phyloP scores from a whole-genome alignment of 2,888 invertebrate genomes.

The Ptilodon capucinus region DNA sequence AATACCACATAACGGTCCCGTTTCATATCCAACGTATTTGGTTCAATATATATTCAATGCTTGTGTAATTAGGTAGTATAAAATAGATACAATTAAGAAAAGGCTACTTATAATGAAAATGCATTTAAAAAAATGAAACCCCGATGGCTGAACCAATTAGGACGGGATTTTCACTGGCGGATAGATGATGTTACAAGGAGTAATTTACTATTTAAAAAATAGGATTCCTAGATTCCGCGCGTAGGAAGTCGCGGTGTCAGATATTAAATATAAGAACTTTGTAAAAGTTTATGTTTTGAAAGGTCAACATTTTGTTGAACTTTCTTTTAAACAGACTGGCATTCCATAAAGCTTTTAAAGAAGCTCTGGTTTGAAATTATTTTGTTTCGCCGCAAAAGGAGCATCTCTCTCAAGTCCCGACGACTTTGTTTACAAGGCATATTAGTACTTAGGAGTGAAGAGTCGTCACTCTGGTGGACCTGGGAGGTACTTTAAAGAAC shows the following conservation, averaged over 20 bases:
- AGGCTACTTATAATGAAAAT: too few species aligned
- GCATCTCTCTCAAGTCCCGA: neutral
- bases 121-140: too few species aligned
- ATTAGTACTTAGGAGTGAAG: neutral
- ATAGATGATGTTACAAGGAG: too few species aligned
- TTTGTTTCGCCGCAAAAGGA: neutral
- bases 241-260: too few species aligned
- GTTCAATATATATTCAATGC: too few species aligned
- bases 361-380: neutral
- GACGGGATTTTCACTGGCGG: too few species aligned
- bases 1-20: neutral
- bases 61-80: too few species aligned
- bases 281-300: neutral
- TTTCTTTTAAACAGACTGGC: neutral
- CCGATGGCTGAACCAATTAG: too few species aligned
- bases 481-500: neutral
- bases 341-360: neutral
- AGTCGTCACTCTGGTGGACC: neutral
- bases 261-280: neutral
- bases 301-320: neutral
- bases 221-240: too few species aligned
- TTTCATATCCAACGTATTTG: neutral
- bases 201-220: too few species aligned
- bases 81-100: too few species aligned
- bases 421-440: neutral